Evolutionary conservation across 2,797 vertebrate species (phyloP).

Genomic region (Carapus acus): DNA sequence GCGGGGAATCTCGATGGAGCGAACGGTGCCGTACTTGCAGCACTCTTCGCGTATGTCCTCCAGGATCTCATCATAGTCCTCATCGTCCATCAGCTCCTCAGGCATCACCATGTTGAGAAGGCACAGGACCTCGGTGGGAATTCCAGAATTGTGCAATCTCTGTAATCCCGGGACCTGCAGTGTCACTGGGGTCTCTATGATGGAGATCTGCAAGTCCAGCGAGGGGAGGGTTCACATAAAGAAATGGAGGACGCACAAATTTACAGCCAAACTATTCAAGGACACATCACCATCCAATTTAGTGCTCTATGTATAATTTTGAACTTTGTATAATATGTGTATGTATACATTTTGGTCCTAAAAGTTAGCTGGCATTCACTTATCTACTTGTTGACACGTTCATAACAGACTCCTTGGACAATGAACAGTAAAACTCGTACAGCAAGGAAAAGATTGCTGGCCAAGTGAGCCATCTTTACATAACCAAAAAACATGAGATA

Average conservation of each 20-base stretch:
- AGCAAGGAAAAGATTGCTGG: no score
- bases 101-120: constrained; percentile 79
- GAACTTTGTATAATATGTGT: no score
- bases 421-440: no score
- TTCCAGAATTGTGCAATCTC: constrained; percentile 64
- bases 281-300: no score
- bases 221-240: neutral
- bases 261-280: no score
- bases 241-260: no score
- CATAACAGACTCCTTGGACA: no score
- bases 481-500: no score
- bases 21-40: constrained; percentile 74
- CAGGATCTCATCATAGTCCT: constrained; percentile 78
- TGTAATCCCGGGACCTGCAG: constrained; percentile 74
- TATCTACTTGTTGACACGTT: no score
- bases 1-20: constrained; percentile 74
- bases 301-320: neutral
- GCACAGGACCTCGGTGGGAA: constrained; percentile 74
- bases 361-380: no score
- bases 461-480: no score
- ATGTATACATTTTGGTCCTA: no score
- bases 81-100: constrained; percentile 74
- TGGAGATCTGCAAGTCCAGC: constrained; percentile 47
- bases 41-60: constrained; percentile 76
- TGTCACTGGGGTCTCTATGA: constrained; percentile 69